Percentiles rank a stretch among this genome's conserved stretches.
Conservation (phyloP, 2,888 invertebrate species). For the Lottia scabra region DNA sequence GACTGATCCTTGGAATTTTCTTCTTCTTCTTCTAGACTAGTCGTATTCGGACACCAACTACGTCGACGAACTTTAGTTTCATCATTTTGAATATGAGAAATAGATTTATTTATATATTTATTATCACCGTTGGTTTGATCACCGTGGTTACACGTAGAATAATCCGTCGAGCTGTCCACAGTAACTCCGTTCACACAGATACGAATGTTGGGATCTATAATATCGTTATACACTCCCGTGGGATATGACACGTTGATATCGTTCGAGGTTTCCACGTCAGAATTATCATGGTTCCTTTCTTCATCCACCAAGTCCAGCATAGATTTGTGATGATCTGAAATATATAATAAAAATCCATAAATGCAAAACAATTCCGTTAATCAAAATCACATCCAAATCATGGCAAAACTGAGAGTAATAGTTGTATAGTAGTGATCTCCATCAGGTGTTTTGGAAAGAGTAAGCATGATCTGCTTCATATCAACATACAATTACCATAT, state of each 20-base stretch:
- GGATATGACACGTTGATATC: slow-evolving; percentile 21
- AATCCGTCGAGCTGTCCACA: slow-evolving; percentile 51
- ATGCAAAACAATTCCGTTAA: no score
- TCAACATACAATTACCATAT: no score
- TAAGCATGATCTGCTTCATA: no score
- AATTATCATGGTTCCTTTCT: slow-evolving; percentile 22
- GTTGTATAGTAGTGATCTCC: no score
- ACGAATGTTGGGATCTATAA: slow-evolving; percentile 41
- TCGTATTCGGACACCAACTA: slow-evolving; percentile 49
- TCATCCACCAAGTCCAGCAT: slow-evolving; percentile 61
- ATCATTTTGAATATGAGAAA: slow-evolving; percentile 3
- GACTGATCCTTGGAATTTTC: neutral
- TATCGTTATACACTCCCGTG: slow-evolving; percentile 23
- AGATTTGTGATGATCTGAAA: slow-evolving; percentile 57
- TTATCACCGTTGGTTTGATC: slow-evolving; percentile 15
- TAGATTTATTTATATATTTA: slow-evolving; percentile 15
- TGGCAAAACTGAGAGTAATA: no score
- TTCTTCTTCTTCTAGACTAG: slow-evolving; percentile 13
- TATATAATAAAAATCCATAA: neutral
- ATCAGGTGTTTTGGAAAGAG: no score
- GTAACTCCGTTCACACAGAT: slow-evolving; percentile 65
- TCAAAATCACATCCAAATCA: no score
- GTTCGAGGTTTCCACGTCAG: neutral
- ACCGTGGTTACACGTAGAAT: slow-evolving; percentile 35
- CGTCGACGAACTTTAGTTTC: slow-evolving; percentile 36